These are phyloP conservation scores for Polyergus mexicanus DNA, from an alignment of 1,140 invertebrate species.

Conservation along the genomic window DNA sequence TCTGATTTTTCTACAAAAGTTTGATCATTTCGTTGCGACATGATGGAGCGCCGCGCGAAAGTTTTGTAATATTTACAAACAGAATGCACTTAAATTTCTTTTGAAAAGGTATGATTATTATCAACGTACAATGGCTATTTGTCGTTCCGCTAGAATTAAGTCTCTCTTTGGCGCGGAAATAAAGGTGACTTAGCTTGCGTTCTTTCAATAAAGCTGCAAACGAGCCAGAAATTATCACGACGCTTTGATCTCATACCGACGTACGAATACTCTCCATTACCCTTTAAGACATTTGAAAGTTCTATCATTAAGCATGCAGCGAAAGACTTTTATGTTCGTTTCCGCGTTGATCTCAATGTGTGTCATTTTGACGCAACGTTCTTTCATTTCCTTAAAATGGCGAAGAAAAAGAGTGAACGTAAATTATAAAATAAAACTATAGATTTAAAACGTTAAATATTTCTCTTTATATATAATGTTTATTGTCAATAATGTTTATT, in stretches of 20 bases:
- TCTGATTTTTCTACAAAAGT: slow-evolving; percentile 1
- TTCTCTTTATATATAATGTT: neutral
- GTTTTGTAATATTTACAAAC: neutral
- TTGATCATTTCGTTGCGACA: neutral
- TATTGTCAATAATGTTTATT: neutral
- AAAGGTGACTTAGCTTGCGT: slow-evolving; percentile 14
- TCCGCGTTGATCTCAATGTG: neutral
- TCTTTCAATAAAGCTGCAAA: slow-evolving; percentile 11
- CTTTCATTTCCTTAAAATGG: neutral
- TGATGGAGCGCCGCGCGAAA: neutral
- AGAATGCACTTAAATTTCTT: slow-evolving; percentile 4
- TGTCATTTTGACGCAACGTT: slow-evolving; percentile 10
- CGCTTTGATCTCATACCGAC: slow-evolving; percentile 36
- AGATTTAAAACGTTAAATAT: neutral
- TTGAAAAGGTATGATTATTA: neutral
- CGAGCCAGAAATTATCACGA: slow-evolving; percentile 40
- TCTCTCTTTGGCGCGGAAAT: slow-evolving; percentile 21
- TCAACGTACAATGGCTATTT: neutral
- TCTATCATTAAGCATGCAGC: slow-evolving; percentile 13
- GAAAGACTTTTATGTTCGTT: slow-evolving; percentile 22
- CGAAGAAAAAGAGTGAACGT: neutral
- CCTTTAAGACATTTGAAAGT: slow-evolving; percentile 45
- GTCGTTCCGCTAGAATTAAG: neutral
- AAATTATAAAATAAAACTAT: neutral
- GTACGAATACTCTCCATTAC: slow-evolving; percentile 26